Conservation (phyloP, 2,113 vertebrate species). For the Synchiropus splendidus region DNA sequence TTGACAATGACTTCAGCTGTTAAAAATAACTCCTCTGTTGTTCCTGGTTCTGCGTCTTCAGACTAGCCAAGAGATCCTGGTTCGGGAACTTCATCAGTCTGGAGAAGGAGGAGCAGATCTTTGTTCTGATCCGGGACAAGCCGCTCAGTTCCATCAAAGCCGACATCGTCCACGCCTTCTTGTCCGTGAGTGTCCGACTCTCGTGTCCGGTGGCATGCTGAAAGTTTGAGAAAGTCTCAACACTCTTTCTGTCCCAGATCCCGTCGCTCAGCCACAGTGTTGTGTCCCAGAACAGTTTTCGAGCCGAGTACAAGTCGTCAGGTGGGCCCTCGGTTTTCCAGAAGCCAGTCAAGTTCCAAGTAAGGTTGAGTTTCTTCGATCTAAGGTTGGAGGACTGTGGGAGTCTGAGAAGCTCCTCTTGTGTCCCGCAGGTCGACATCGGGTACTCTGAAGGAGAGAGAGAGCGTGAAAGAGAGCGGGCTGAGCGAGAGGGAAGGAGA, state of each 20-base stretch:
- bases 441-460: constrained; percentile 76
- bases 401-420: too few species aligned
- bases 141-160: constrained; percentile 92
- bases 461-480: constrained; percentile 68
- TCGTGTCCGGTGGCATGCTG: too few species aligned
- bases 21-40: too few species aligned
- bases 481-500: constrained; percentile 65
- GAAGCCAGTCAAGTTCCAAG: constrained; percentile 87
- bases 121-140: constrained; percentile 83
- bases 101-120: constrained; percentile 90
- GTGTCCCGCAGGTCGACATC: constrained; percentile 71
- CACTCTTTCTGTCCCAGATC: constrained; percentile 61
- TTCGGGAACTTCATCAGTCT: constrained; percentile 88
- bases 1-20: too few species aligned
- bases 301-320: constrained; percentile 83
- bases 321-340: constrained; percentile 87
- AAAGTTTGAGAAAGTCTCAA: too few species aligned
- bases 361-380: constrained; percentile 9
- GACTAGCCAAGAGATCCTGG: constrained; percentile 89
- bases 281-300: constrained; percentile 87
- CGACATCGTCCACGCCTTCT: constrained; percentile 86
- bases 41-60: constrained; percentile 39
- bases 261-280: constrained; percentile 89
- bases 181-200: constrained; percentile 78
- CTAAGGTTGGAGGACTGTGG: too few species aligned